phyloP scores from a whole-genome alignment of 2,888 invertebrate species.

The Pachydiplax longipennis region DNA sequence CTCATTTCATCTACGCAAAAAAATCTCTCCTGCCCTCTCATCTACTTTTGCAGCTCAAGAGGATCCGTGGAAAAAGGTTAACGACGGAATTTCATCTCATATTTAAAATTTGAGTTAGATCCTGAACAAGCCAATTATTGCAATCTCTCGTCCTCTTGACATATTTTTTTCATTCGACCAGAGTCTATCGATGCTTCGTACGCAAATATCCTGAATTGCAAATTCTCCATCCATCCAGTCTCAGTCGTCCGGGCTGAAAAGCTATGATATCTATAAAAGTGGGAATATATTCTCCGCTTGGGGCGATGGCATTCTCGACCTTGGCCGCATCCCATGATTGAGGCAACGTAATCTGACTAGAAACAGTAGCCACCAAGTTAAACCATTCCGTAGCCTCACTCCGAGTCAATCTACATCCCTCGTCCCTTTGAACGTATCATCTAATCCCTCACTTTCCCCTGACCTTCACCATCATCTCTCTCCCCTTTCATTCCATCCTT shows the following conservation, averaged over 20 bases:
- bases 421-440: not conserved
- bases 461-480: not conserved
- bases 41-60: not conserved
- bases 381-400: not conserved
- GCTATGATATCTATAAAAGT: no score
- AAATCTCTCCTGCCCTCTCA: not conserved
- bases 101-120: no score
- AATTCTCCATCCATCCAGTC: not conserved
- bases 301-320: not conserved
- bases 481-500: not conserved
- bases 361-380: not conserved
- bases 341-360: not conserved
- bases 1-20: not conserved
- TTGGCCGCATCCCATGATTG: not conserved
- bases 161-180: no score
- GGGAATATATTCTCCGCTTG: not conserved
- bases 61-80: no score
- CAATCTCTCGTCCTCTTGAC: no score
- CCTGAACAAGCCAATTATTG: no score
- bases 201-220: no score
- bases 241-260: not conserved
- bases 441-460: not conserved
- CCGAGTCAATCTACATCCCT: not conserved
- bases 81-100: no score
- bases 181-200: no score